Evolutionary conservation across 2,113 vertebrate genomes (phyloP).

Genomic region (Catharus bicknelli): DNA sequence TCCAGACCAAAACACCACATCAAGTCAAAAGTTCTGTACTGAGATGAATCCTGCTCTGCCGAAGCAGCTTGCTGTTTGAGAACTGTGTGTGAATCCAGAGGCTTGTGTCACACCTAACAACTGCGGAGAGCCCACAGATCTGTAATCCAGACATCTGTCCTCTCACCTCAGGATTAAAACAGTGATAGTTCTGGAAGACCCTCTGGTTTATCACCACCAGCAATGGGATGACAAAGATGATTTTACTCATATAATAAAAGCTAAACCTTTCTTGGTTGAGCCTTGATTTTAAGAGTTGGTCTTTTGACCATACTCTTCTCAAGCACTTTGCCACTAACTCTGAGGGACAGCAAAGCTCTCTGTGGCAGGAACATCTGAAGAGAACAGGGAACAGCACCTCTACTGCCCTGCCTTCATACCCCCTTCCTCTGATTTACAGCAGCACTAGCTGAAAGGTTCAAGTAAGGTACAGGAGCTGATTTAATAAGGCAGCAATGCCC

Average conservation of each 20-base stretch:
- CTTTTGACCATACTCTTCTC: neutral
- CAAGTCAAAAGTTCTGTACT: neutral
- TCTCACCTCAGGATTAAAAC: neutral
- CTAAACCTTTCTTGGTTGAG: neutral
- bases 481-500: slow-evolving; percentile 45
- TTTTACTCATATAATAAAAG: neutral
- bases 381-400: neutral
- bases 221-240: neutral
- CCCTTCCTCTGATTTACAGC: neutral
- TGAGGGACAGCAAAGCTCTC: neutral
- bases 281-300: neutral
- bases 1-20: neutral
- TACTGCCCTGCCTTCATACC: neutral
- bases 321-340: neutral
- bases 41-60: neutral
- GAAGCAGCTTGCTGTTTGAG: neutral
- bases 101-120: neutral
- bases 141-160: neutral
- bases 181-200: neutral
- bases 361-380: neutral
- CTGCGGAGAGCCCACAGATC: neutral
- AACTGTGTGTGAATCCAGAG: neutral
- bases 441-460: slow-evolving; percentile 9
- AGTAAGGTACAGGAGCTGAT: neutral
- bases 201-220: neutral